phyloP scores from a whole-genome alignment of 2,888 invertebrate species.

The Stegophylla sp. region DNA sequence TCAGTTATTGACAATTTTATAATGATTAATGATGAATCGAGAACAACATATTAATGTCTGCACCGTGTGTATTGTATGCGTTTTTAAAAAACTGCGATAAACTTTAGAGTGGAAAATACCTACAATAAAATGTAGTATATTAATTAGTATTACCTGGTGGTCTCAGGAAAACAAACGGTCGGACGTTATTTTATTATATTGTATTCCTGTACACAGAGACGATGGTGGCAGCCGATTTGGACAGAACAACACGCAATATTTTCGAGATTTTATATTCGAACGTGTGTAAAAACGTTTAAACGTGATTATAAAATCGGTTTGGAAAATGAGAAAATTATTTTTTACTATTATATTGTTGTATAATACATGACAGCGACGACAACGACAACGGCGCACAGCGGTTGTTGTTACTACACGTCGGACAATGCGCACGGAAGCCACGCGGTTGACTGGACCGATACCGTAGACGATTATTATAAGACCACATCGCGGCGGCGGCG shows the following conservation, averaged over 20 bases:
- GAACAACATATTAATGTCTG: too few relatives aligned
- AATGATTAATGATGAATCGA: too few relatives aligned
- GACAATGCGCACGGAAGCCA: slow-evolving; percentile 39
- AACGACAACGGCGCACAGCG: neutral
- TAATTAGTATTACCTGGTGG: neutral
- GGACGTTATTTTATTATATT: neutral
- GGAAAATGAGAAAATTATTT: too few relatives aligned
- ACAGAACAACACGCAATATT: neutral
- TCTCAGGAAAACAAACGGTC: neutral
- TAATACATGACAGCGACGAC: neutral
- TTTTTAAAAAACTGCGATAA: too few relatives aligned
- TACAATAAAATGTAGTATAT: neutral
- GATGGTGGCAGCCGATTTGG: too few relatives aligned
- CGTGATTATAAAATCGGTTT: too few relatives aligned
- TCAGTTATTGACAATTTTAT: too few relatives aligned
- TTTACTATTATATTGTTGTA: too few relatives aligned
- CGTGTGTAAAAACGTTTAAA: neutral
- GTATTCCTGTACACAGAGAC: neutral
- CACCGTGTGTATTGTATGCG: too few relatives aligned
- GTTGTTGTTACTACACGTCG: too few relatives aligned
- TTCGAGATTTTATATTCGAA: neutral
- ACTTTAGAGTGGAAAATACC: too few relatives aligned
- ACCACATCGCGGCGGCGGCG: slow-evolving; percentile 35
- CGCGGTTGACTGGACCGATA: slow-evolving; percentile 57
- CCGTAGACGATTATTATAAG: slow-evolving; percentile 49